phyloP scores from a whole-genome alignment of 2,113 vertebrate genomes.

The Platanista minor region DNA sequence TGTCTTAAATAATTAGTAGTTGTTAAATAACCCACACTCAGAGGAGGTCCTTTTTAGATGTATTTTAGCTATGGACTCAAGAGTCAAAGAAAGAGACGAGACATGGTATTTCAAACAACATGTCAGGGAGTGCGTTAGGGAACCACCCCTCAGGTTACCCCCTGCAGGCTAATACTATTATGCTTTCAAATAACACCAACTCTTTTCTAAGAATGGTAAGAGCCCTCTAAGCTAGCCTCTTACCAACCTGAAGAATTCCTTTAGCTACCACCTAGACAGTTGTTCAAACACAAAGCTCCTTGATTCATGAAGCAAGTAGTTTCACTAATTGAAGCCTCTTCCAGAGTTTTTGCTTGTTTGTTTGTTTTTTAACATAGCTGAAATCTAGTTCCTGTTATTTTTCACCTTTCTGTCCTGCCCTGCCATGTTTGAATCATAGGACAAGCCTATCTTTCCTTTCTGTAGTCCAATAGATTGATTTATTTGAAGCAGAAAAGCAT shows the following conservation, averaged over 20 bases:
- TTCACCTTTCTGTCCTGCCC: neutral
- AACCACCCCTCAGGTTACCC: neutral
- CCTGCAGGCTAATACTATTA: neutral
- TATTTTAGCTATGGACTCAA: neutral
- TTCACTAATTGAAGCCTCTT: neutral
- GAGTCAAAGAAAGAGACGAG: neutral
- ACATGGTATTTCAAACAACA: neutral
- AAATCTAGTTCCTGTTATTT: neutral
- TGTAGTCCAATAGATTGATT: neutral
- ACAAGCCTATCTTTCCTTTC: neutral
- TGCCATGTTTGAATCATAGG: neutral
- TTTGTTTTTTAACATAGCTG: neutral
- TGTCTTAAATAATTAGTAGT: neutral
- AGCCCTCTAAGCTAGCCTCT: neutral
- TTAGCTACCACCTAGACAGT: neutral
- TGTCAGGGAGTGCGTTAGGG: neutral
- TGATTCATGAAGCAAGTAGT: neutral
- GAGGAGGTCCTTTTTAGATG: neutral
- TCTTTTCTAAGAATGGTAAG: neutral
- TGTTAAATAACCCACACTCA: neutral
- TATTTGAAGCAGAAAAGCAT: neutral
- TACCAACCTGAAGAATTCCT: neutral
- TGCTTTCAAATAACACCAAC: neutral
- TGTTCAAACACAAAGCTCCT: neutral
- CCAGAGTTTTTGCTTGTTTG: neutral